Base-by-base conservation (phyloP, 1,140 invertebrate genomes). In the Drosophila sechellia region DNA sequence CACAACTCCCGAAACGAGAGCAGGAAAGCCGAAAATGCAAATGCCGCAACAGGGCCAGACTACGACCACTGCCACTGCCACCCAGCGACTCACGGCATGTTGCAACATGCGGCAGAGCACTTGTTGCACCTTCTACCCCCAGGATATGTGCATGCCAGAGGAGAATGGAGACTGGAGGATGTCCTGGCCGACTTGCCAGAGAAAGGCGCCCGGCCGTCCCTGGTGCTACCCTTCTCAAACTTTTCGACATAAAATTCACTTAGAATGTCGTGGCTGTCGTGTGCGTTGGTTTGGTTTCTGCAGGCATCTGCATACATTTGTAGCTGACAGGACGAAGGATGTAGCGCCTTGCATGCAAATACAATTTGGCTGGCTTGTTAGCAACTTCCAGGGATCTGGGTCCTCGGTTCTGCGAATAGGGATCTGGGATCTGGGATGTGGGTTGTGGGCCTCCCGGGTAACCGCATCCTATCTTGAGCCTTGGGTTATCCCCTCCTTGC, bases 181-280 rank as follows among this genome's bases (percentile, higher is more conserved):
- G 64, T 68, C 64, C 64, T 63, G 13, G 13, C 27, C 37, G n/a
- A 35, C 39, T 42, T 48, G n/a, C 6, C 31, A 31, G 31, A 27
- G 27, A 27, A 6, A 27, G 27, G 27, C 27, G 10, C 40, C 35
- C 45, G 35, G 25, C 15, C 27, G 40, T 35, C 42, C n/a, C 75
- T 76, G 31, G 6, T 31, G 31, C 31, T 31, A 83, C 84, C 83
- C 83, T 83, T 89, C 70, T 87, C 79, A 89, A 89, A 89, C 60
- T 87, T 86, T 87, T 77, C 83, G 84, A 87, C 84, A 87, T 87
- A 69, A 89, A 87, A 87, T 87, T 87, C 83, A 87, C 83, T 87
- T 89, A 87, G 84, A 83, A 81, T 87, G 83, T 89, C 81, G 83
- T 89, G 79, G 79, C 83, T 89, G 84, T 89, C 84, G 84, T 81